These are phyloP conservation scores for Coilia nasus DNA, from an alignment of 2,797 vertebrate genomes.

Conservation along the genomic window DNA sequence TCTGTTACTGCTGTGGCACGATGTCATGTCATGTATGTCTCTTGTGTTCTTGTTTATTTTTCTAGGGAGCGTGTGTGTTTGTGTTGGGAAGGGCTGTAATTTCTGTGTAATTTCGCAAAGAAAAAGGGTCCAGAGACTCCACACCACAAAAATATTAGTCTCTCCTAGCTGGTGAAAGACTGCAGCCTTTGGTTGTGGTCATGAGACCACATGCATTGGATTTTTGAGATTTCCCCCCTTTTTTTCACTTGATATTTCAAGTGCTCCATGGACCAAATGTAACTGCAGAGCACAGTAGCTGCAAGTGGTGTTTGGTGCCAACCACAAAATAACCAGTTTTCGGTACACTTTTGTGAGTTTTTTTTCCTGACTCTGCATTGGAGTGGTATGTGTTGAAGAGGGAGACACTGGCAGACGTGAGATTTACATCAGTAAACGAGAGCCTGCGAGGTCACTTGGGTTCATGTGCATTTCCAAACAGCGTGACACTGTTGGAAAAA, in stretches of 20 bases:
- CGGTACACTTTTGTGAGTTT: background rate
- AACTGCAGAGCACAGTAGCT: too few species aligned
- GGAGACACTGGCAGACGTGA: conserved; percentile 45
- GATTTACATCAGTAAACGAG: conserved; percentile 50
- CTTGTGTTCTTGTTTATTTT: conserved; percentile 16
- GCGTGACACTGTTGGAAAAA: background rate
- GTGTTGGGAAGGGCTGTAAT: conserved; percentile 15
- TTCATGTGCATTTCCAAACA: background rate
- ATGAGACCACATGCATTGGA: conserved; percentile 2
- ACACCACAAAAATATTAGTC: conserved; percentile 18
- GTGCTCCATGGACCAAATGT: background rate
- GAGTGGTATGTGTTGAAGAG: conserved; percentile 42
- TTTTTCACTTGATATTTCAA: conserved; percentile 9
- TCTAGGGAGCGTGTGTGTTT: conserved; percentile 18
- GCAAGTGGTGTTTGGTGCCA: conserved; percentile 12
- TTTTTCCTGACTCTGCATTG: background rate
- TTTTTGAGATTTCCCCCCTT: conserved; percentile 11
- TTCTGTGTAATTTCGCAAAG: conserved; percentile 14
- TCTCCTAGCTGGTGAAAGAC: background rate
- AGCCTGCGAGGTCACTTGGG: background rate
- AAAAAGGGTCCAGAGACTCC: conserved; percentile 1
- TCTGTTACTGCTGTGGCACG: conserved; percentile 57
- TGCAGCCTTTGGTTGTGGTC: conserved; percentile 6
- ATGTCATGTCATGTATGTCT: conserved; percentile 7
- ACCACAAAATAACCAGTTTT: conserved; percentile 24